These are phyloP conservation scores for Agonopterix alstromeriana DNA, from an alignment of 2,888 invertebrate species.

Conservation along the genomic window DNA sequence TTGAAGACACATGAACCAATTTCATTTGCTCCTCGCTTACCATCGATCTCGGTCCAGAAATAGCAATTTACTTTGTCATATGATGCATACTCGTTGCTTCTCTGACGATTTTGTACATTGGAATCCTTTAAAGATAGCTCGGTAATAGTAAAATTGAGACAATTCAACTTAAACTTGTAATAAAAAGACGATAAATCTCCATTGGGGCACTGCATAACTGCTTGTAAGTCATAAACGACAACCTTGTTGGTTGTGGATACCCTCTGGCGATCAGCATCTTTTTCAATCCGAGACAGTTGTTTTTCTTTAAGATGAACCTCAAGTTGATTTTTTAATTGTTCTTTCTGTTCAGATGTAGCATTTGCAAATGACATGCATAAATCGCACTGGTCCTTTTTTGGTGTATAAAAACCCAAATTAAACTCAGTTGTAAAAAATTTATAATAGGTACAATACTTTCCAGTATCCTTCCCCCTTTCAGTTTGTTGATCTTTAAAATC, in stretches of 20 bases:
- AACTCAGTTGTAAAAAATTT: constrained; percentile 12
- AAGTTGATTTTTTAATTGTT: neutral
- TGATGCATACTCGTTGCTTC: neutral
- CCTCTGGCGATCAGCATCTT: neutral
- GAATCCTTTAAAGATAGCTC: constrained; percentile 1
- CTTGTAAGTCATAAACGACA: constrained; percentile 8
- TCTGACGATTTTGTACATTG: neutral
- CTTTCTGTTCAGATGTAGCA: constrained; percentile 3
- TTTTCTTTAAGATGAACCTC: constrained; percentile 4
- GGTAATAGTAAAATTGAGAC: constrained; percentile 8
- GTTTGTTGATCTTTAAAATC: constrained; percentile 9
- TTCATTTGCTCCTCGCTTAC: constrained; percentile 8
- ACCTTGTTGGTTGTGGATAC: neutral
- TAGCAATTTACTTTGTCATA: constrained; percentile 8
- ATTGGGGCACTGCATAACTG: constrained; percentile 8
- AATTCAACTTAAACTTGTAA: constrained; percentile 8
- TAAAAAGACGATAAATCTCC: constrained; percentile 8
- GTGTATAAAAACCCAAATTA: constrained; percentile 9
- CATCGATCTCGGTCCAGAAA: constrained; percentile 9
- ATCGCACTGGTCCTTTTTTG: constrained; percentile 14
- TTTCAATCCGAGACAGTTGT: constrained; percentile 2
- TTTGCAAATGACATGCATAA: constrained; percentile 5
- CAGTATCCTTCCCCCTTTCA: constrained; percentile 4
- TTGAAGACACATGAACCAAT: constrained; percentile 9
- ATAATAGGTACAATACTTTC: constrained; percentile 7